Evolutionary conservation across 2,888 invertebrate genomes (phyloP), one percentile per base, ranked within the genome.

Genomic region (Dasysyrphus tricinctus): DNA sequence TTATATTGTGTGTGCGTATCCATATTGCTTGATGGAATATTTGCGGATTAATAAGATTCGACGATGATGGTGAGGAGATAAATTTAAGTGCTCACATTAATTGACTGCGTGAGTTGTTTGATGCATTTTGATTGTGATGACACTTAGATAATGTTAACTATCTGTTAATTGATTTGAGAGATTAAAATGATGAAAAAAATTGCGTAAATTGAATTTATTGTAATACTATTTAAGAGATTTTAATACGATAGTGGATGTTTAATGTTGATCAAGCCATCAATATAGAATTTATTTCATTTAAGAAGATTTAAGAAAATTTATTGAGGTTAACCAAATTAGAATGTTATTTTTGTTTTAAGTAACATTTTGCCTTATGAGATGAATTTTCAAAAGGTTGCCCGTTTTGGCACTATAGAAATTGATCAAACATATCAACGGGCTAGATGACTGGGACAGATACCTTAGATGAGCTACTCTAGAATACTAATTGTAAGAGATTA

Each of bases 101-200:
- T 74, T 63, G 85, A 63, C 9, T 69, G 47, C 61, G 80, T 57
- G 59, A 44, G 75, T 70, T 57, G 80, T 67, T 78, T 24, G 78
- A 72, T 77, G 73, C 77, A 56, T 69, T 69, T 51, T 34, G 19
- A 24, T 32, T n/a, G 74, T 29, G 74, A 81, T 67, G 85, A 73
- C 85, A 80, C 80, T 80, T 74, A 76, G 67, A 32, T 49, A 67
- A 69, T 76, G 67, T 77, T 85, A 78, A 86, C 78, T 74, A 69
- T 56, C 51, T 78, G 85, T 86, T 74, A 86, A 86, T 86, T 81
- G 81, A 70, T 74, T 63, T 78, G 24, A 56, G 19, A 49, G 24
- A 19, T 59, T 24, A 56, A 59, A 44, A 63, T 44, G 11, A 42
- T 24, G 29, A 42, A 42, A 39, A 19, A 61, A 61, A 61, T 61